phyloP scores from a whole-genome alignment of 2,113 vertebrate genomes.

The Lagopus muta region DNA sequence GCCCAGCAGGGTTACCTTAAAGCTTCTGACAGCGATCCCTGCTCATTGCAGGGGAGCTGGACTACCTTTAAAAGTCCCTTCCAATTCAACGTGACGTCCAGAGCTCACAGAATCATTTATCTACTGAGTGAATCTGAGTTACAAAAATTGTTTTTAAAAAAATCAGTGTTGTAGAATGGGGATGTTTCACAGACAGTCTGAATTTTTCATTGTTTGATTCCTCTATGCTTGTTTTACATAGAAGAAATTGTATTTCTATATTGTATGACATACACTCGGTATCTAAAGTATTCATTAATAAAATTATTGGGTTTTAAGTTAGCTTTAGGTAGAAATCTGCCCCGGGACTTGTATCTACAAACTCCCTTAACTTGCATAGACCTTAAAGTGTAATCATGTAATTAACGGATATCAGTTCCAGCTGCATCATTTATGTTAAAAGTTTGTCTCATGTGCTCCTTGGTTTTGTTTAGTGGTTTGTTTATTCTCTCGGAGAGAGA shows the following conservation, averaged over 20 bases:
- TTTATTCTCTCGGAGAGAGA: neutral
- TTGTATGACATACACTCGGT: neutral
- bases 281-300: neutral
- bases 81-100: too few relatives aligned
- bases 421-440: neutral
- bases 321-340: neutral
- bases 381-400: neutral
- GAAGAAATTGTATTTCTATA: neutral
- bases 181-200: neutral
- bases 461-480: neutral
- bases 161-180: fast-evolving
- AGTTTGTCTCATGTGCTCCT: neutral
- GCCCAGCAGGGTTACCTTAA: neutral
- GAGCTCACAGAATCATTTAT: too few relatives aligned
- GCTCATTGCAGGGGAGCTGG: too few relatives aligned
- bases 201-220: neutral
- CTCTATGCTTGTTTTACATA: neutral
- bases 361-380: neutral
- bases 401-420: neutral
- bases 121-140: neutral
- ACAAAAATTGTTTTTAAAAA: neutral
- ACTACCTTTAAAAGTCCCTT: too few relatives aligned
- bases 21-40: neutral
- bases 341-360: neutral
- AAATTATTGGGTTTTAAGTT: neutral